Evolutionary conservation across 2,888 invertebrate species (phyloP).

Genomic region (Parnassius smintheus): DNA sequence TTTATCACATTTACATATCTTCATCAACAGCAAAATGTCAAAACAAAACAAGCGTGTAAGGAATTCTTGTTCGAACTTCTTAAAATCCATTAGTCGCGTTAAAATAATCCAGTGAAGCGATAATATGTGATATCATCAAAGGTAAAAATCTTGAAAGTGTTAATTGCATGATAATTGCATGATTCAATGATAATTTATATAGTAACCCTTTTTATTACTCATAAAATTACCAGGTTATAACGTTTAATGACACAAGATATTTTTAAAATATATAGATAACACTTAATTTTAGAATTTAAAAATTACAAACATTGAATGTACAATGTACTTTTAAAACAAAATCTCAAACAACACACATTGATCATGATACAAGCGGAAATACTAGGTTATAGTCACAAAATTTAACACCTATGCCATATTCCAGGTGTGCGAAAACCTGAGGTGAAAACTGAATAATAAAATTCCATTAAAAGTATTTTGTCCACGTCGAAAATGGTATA

Average conservation of each 20-base stretch:
- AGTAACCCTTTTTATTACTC: slow-evolving; percentile 26
- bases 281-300: too few relatives aligned
- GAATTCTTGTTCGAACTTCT: slow-evolving; percentile 8
- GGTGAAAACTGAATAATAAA: too few relatives aligned
- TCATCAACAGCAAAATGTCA: neutral
- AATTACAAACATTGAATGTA: too few relatives aligned
- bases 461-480: too few relatives aligned
- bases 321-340: too few relatives aligned
- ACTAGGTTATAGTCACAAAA: too few relatives aligned
- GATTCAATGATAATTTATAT: slow-evolving; percentile 27
- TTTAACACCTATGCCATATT: too few relatives aligned
- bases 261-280: neutral
- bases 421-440: too few relatives aligned
- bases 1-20: neutral
- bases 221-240: slow-evolving; percentile 15
- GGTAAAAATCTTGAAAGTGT: slow-evolving; percentile 26
- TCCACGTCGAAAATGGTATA: too few relatives aligned
- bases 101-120: slow-evolving; percentile 16
- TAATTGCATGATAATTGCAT: slow-evolving; percentile 28
- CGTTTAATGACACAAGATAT: neutral
- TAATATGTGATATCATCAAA: slow-evolving; percentile 26
- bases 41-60: neutral
- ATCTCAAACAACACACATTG: too few relatives aligned
- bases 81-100: slow-evolving; percentile 18
- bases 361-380: too few relatives aligned